Conservation (phyloP, 1,140 invertebrate genomes). For the Drosophila dunni region DNA sequence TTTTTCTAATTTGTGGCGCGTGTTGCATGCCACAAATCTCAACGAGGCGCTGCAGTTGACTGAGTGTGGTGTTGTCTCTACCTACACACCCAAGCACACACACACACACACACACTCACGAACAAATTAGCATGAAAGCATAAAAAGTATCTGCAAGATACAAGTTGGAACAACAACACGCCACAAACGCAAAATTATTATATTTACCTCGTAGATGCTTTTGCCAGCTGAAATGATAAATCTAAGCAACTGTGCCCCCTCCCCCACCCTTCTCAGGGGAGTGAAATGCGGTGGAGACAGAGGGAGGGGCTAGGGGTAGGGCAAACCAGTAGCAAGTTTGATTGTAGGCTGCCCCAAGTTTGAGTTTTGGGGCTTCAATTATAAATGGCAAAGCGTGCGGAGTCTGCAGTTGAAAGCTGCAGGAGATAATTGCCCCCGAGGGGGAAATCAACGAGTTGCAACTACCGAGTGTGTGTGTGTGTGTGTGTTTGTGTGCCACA, state of each 20-base stretch:
- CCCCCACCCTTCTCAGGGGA: not conserved
- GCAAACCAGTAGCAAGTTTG: slow-evolving; percentile 44
- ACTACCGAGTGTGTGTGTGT: slow-evolving; percentile 8
- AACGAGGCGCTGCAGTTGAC: slow-evolving; percentile 30
- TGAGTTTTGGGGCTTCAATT: slow-evolving; percentile 54
- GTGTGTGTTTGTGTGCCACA: slow-evolving; percentile 12
- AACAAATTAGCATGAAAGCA: slow-evolving; percentile 60
- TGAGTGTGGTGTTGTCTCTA: slow-evolving; percentile 16
- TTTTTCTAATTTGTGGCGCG: slow-evolving; percentile 67
- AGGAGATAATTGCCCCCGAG: slow-evolving; percentile 51
- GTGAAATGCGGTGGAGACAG: too few relatives aligned
- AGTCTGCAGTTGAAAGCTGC: slow-evolving; percentile 44
- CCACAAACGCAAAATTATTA: slow-evolving; percentile 50
- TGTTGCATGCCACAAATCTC: slow-evolving; percentile 66
- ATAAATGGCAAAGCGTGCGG: slow-evolving; percentile 49
- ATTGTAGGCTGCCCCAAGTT: slow-evolving; percentile 36
- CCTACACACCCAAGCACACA: slow-evolving; percentile 18
- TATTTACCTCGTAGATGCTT: slow-evolving; percentile 42
- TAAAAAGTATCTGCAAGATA: slow-evolving; percentile 51
- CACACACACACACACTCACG: slow-evolving; percentile 15
- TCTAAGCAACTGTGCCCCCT: slow-evolving; percentile 45
- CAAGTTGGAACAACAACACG: slow-evolving; percentile 14
- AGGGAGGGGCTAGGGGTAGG: not conserved
- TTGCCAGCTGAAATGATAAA: slow-evolving; percentile 61
- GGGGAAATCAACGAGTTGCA: slow-evolving; percentile 51